Base-by-base conservation (phyloP, 2,888 invertebrate genomes). In the Rhogogaster chlorosoma region DNA sequence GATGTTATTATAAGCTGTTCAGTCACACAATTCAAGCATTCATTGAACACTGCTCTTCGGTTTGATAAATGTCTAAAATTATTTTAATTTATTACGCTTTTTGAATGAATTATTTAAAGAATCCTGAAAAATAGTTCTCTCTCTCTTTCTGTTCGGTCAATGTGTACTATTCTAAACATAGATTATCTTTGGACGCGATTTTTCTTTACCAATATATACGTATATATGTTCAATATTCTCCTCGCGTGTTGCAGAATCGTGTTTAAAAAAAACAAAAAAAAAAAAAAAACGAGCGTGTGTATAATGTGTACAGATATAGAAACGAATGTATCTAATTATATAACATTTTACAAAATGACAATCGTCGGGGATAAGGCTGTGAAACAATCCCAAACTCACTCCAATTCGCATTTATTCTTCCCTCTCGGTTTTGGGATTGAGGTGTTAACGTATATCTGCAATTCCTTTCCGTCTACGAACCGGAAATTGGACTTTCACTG, bases 151-250 rank as follows among this genome's bases (percentile, higher is more conserved):
- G 36, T 26, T 61, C 75, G 38, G 38, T 71, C 42, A 75, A 61
- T 61, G 80, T 80, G 38, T 67, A 73, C 42, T 36, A 61, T 61
- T 61, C 61, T 80, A 38, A 80, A 80, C 61, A 80, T 84, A 71
- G 36, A 61, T 77, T 32, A 49, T 85, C 80, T 78, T 53, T 77
- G n/a, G 26, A 29, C 80, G 53, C 29, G 38, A n/a, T 80, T 61
- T 61, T 80, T 61, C 38, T 80, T 2, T 77, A 15, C 12, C 57
- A 22, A 29, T 18, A 61, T 61, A 57, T 53, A 18, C 9, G 2
- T 38, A n/a, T n/a, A n/a, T n/a, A n/a, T n/a, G n/a, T n/a, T n/a
- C 15, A 4, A 49, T 38, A 73, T 38, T 2, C 1, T 12, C 22
- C 38, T 67, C 67, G 18, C 32, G 32, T 32, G 32, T 67, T 67